phyloP scores from a whole-genome alignment of 2,113 vertebrate genomes.

The Acinonyx jubatus region DNA sequence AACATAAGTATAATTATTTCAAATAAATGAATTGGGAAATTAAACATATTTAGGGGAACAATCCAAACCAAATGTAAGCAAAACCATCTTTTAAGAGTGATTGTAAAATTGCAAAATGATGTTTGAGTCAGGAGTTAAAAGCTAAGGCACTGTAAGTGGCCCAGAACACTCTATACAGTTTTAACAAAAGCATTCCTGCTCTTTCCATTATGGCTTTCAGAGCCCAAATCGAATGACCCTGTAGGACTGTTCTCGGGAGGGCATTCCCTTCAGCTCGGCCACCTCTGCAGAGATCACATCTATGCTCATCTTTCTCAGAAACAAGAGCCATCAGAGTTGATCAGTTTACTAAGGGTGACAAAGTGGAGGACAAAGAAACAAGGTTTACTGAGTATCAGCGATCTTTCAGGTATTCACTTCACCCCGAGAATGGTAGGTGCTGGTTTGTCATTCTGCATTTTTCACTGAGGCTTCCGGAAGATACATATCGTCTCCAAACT shows the following conservation, averaged over 20 bases:
- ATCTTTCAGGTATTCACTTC: not conserved
- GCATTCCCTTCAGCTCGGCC: not conserved
- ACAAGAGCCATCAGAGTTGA: not conserved
- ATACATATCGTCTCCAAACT: not conserved
- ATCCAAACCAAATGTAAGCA: not conserved
- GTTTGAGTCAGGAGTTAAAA: not conserved
- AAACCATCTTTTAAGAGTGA: not conserved
- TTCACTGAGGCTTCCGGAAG: not conserved
- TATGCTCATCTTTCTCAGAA: not conserved
- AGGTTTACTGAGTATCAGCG: not conserved
- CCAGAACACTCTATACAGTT: fast-evolving
- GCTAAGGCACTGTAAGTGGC: not conserved
- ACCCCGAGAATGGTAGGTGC: not conserved
- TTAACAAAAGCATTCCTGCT: not conserved
- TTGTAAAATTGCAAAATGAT: not conserved
- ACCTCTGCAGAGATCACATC: not conserved
- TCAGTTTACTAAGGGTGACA: not conserved
- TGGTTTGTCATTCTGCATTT: not conserved
- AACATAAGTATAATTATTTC: conserved; percentile 31
- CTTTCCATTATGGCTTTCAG: not conserved
- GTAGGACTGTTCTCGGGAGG: not conserved
- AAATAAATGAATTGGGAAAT: not conserved
- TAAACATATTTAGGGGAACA: not conserved
- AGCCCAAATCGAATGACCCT: not conserved
- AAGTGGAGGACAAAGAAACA: not conserved